Evolutionary conservation across 2,797 vertebrate genomes (phyloP).

Genomic region (Chiroxiphia lanceolata): DNA sequence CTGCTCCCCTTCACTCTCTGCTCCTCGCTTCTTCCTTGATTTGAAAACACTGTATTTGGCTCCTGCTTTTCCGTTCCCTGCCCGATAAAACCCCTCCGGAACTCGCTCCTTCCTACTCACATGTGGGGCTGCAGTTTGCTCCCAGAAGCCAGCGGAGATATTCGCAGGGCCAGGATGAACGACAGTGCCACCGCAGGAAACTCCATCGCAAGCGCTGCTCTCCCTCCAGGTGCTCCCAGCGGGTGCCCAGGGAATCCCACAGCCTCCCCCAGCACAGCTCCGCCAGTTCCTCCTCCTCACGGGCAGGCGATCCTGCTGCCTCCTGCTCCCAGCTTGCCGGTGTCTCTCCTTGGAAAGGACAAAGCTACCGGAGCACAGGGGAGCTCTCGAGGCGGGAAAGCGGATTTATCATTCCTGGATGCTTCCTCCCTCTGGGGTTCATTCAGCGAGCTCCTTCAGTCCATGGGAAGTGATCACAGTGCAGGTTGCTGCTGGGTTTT

Average conservation of each 20-base stretch:
- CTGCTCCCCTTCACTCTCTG: not conserved
- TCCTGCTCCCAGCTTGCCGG: not conserved
- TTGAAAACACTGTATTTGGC: not conserved
- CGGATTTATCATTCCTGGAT: not conserved
- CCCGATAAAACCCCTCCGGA: accelerated
- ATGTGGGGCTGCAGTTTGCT: constrained; percentile 63
- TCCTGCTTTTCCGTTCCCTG: not conserved
- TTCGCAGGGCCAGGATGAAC: not conserved
- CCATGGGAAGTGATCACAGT: accelerated
- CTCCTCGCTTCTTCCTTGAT: not conserved
- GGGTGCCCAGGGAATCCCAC: not conserved
- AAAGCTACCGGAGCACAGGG: accelerated
- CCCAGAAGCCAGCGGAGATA: not conserved
- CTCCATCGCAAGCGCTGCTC: not conserved
- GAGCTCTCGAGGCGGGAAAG: not conserved
- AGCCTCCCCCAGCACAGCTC: not conserved
- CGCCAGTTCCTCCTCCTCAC: not conserved
- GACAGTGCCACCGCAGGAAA: constrained; percentile 4
- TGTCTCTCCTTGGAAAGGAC: not conserved
- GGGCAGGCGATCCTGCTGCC: not conserved
- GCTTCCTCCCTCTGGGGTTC: not conserved
- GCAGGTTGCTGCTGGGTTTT: not conserved
- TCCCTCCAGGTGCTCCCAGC: not conserved
- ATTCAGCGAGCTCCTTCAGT: not conserved
- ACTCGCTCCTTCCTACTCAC: constrained; percentile 60